Evolutionary conservation across 1,140 invertebrate genomes (phyloP).

Genomic region (Cydia fagiglandana): DNA sequence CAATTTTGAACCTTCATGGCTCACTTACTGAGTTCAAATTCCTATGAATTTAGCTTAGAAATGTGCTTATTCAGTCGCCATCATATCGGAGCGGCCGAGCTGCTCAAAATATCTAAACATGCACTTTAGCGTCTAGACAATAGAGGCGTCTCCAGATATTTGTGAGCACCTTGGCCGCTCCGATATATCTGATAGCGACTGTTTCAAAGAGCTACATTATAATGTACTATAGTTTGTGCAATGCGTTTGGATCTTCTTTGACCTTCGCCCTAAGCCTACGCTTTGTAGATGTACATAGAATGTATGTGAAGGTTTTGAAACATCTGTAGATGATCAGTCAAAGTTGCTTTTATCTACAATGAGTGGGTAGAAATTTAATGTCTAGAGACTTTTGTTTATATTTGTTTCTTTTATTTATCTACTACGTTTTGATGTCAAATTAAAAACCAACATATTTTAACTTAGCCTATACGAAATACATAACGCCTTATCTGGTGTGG

Average conservation of each 20-base stretch:
- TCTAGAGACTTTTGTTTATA: neutral
- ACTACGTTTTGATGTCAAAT: no score
- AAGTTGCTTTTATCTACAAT: neutral
- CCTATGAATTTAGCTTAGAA: neutral
- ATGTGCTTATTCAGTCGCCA: neutral
- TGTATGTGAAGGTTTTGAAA: neutral
- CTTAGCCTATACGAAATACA: no score
- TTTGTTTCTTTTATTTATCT: no score
- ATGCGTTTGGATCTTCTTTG: neutral
- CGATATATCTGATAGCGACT: no score
- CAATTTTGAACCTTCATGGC: neutral
- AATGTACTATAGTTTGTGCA: neutral
- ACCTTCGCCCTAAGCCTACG: constrained; percentile 12
- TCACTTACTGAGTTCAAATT: neutral
- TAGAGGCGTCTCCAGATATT: no score
- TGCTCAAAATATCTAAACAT: no score
- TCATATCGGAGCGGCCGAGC: no score
- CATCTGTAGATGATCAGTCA: constrained; percentile 6
- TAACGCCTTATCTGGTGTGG: no score
- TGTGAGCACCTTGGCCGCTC: no score
- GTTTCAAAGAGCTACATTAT: neutral
- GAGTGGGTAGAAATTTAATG: neutral
- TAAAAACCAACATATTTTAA: no score
- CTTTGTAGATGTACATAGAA: constrained; percentile 6
- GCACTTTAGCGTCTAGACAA: no score